phyloP scores from a whole-genome alignment of 2,113 vertebrate species.

The Parus major region DNA sequence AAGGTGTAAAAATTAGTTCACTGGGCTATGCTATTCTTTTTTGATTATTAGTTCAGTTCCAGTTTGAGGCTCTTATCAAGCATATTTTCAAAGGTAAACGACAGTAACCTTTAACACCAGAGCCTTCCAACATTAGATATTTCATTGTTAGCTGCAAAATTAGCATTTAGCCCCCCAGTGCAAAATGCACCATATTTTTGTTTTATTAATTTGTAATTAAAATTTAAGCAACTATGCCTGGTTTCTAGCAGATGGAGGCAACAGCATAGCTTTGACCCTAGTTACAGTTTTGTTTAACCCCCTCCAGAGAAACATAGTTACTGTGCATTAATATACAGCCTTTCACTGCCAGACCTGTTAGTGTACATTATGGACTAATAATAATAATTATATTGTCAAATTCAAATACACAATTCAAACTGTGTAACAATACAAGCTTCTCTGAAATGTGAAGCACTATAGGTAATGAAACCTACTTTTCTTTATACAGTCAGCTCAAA shows the following conservation, averaged over 20 bases:
- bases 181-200: conserved; percentile 14
- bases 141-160: conserved; percentile 5
- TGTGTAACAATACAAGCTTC: conserved; percentile 49
- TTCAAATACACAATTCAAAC: conserved; percentile 30
- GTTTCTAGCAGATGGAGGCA: conserved; percentile 42
- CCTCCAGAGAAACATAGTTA: conserved; percentile 50
- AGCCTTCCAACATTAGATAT: neutral
- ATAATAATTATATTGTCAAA: conserved; percentile 69
- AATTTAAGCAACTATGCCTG: conserved; percentile 14
- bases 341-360: conserved; percentile 56
- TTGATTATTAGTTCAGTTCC: neutral
- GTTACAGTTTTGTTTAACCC: conserved; percentile 67
- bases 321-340: conserved; percentile 59
- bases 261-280: conserved; percentile 41
- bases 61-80: neutral
- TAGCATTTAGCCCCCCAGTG: neutral
- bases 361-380: conserved; percentile 67
- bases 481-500: conserved; percentile 47
- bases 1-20: conserved; percentile 52
- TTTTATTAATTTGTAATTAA: conserved; percentile 55
- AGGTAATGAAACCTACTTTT: conserved; percentile 63
- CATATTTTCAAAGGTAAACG: neutral
- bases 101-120: neutral
- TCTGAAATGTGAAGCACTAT: conserved; percentile 34
- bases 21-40: neutral